A percentile compares a stretch with the other conserved stretches of the same genome.
Evolutionary conservation across 1,140 invertebrate genomes (phyloP).

Genomic region (Tribolium castaneum): DNA sequence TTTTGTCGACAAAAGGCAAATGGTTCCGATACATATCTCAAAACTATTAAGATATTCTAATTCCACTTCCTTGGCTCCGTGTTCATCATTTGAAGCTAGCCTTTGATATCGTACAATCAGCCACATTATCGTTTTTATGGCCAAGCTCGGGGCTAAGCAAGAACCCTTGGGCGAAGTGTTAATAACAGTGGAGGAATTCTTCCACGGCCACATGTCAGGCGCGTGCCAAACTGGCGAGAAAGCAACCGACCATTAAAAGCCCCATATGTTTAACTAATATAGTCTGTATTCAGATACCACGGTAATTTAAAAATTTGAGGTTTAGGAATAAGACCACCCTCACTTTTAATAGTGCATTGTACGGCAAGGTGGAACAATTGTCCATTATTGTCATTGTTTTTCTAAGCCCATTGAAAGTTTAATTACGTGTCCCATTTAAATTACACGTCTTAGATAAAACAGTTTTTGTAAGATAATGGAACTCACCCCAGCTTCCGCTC

Average conservation of each 20-base stretch:
- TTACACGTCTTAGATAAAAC: not conserved
- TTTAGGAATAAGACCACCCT: conserved; percentile 3
- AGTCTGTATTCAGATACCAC: not conserved
- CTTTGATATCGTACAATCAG: not conserved
- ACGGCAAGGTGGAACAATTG: conserved; percentile 9
- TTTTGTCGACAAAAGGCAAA: no score
- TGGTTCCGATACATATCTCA: not conserved
- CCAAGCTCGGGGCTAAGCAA: not conserved
- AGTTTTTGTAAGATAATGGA: not conserved
- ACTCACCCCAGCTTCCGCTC: conserved; percentile 32
- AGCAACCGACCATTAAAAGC: conserved; percentile 13
- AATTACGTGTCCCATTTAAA: conserved; percentile 14
- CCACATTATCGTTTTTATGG: not conserved
- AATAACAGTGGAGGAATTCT: conserved; percentile 21
- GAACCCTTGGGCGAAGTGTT: conserved; percentile 13
- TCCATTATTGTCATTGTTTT: conserved; percentile 22
- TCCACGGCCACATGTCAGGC: conserved; percentile 12
- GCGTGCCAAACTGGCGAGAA: not conserved
- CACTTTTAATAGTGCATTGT: conserved; percentile 15
- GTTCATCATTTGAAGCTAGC: not conserved
- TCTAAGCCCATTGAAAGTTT: not conserved
- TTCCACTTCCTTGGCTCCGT: not conserved
- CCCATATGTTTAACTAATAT: conserved; percentile 24
- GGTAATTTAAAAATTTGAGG: not conserved
- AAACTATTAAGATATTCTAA: not conserved